Base-by-base conservation (phyloP, 2,888 invertebrate species). In the Ypsolopha scabrella region DNA sequence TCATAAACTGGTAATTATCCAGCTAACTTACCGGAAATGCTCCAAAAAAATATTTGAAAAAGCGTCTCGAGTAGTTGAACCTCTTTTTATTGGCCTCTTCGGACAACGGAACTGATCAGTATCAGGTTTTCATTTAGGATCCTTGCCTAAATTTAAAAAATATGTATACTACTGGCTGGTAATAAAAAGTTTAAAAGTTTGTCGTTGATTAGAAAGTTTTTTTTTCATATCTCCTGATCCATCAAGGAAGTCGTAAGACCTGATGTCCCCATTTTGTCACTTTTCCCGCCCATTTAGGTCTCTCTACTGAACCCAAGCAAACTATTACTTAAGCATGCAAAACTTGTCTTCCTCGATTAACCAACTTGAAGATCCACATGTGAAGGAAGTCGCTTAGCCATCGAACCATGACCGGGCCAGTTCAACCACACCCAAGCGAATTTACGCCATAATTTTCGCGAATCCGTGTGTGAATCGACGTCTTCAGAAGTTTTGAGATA, bases 401-500 rank as follows among this genome's bases (percentile, higher is more conserved):
- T 48, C 80, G 65, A 62, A 80, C 71, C 85, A 60, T 71, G 65
- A 63, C 61, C 54, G 11, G n/a, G 36, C 39, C 64, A 60, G 58
- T 59, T 61, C 58, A 65, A 74, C 60, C 82, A 78, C 82, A 78
- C 82, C 82, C 72, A 73, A 59, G 57, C 51, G 35, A 71, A 67
- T 72, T 77, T 73, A 63, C 74, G 72, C 72, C 80, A 85, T 66
- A 83, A 70, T 70, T 75, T 79, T 78, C 65, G 80, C 80, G 69
- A 80, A 76, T 62, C 63, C 63, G 70, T 59, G 75, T 56, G 58
- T 68, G 64, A 76, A 79, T 82, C n/a, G 49, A 49, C 49, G 49
- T 49, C 49, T 49, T 49, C 13, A 37, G 13, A 36, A 14, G 2
- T 1, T 43, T 24, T 4, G 24, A 24, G 43, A 8, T n/a, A 45